phyloP scores from a whole-genome alignment of 2,113 vertebrate species.

The Neofelis nebulosa region DNA sequence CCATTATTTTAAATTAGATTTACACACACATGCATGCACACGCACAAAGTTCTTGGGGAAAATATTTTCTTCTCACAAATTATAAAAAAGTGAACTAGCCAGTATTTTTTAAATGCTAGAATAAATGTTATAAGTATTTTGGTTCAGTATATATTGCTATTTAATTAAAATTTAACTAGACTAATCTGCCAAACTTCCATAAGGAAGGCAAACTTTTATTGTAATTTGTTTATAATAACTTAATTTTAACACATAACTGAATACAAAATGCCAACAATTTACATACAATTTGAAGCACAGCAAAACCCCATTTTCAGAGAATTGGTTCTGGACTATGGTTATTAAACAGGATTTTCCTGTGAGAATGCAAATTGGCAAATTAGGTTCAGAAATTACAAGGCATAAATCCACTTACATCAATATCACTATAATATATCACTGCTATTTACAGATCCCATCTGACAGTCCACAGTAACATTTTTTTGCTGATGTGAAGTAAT shows the following conservation, averaged over 20 bases:
- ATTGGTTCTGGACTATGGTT: not conserved
- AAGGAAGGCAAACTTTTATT: not conserved
- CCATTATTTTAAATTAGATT: not conserved
- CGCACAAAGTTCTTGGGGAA: not conserved
- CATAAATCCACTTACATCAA: conserved; percentile 46
- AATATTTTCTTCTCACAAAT: not conserved
- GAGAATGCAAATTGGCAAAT: conserved; percentile 61
- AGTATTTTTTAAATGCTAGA: not conserved
- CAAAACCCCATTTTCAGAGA: conserved; percentile 51
- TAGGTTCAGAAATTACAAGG: conserved; percentile 56
- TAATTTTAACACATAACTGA: not conserved
- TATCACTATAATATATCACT: conserved; percentile 25
- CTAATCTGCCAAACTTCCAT: not conserved
- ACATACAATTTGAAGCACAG: conserved; percentile 30
- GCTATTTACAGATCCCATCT: conserved; percentile 52
- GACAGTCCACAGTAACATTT: not conserved
- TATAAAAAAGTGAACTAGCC: not conserved
- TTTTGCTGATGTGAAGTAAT: conserved; percentile 15
- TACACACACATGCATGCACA: not conserved
- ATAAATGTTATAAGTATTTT: not conserved
- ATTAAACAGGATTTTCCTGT: conserved; percentile 44
- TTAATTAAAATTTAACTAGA: conserved; percentile 26
- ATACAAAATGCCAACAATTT: not conserved
- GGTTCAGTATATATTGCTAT: not conserved
- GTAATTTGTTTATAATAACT: conserved; percentile 7